phyloP scores from a whole-genome alignment of 2,888 invertebrate genomes.

The Nebria brevicollis region DNA sequence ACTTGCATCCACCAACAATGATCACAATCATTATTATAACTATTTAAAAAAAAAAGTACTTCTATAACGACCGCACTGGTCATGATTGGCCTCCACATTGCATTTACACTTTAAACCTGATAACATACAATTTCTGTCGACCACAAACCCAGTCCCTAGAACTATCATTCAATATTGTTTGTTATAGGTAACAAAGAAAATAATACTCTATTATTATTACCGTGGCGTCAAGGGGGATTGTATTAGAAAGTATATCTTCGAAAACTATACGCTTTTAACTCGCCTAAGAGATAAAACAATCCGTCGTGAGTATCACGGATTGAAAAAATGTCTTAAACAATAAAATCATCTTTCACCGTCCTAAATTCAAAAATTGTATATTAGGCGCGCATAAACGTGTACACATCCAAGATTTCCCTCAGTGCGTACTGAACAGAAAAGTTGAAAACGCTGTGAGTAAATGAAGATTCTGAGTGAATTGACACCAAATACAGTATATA shows the following conservation, averaged over 20 bases:
- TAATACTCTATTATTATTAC: neutral
- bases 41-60: neutral
- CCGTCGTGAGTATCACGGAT: no score
- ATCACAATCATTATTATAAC: neutral
- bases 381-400: no score
- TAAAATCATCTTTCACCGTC: no score
- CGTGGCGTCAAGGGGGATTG: neutral
- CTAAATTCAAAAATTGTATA: no score
- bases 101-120: neutral
- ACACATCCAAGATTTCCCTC: no score
- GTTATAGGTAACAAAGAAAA: neutral
- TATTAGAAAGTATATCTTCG: neutral
- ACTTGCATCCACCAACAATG: neutral
- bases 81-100: neutral
- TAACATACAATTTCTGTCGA: neutral
- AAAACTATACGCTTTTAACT: neutral
- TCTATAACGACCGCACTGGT: neutral
- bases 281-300: no score
- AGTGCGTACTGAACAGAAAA: no score
- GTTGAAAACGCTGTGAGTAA: no score
- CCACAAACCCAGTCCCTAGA: neutral
- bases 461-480: no score
- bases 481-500: no score
- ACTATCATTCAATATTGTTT: conserved; percentile 1
- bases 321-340: no score